Evolutionary conservation across 2,113 vertebrate species (phyloP), one percentile per base, ranked within the genome.

Genomic region (Hypocryptadius cinnamomeus): DNA sequence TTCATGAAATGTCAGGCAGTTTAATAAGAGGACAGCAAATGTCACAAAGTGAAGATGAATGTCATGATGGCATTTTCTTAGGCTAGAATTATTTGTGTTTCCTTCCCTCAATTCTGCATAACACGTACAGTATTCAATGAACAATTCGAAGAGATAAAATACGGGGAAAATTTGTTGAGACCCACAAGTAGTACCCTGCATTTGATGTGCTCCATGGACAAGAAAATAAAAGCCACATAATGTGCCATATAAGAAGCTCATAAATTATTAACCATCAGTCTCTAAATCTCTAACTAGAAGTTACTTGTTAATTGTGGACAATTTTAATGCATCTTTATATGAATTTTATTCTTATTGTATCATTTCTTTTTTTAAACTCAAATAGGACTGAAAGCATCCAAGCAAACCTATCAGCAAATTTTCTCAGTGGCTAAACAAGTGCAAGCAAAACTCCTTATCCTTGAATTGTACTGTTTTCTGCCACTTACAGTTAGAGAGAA

Each of bases 371-470:
- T 73, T 68, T 3, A 51, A 77, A 69, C 28, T 61, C 28, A 78
- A 37, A 48, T 25, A 59, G 4, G 8, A 89, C 22, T 24, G 68
- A 11, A 57, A 60, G 10, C n/a, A 71, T 78, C 53, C 35, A 79
- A 84, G 30, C 11, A 92, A 93, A 82, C 63, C n/a, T 93, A 72
- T 94, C 78, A 94, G 89, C 60, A 95, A 95, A 89, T 92, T 95
- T 94, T 93, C 61, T 68, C 71, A 15, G 4, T 66, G 86, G 66
- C 69, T 69, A 88, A 97, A 94, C 42, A 90, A 72, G 57, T 96
- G 19, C 56, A 95, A 92, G 80, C 45, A 94, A 96, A 95, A 95
- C 31, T 89, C 77, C 37, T 48, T 94, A 78, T 84, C 47, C 59
- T 89, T 78, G 35, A 93, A 66, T 71, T 90, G 23, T 69, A 39